A percentile compares a stretch with the other conserved stretches of the same genome.
phyloP scores from a whole-genome alignment of 2,113 vertebrate species.

The Ivindomyrus marchei region DNA sequence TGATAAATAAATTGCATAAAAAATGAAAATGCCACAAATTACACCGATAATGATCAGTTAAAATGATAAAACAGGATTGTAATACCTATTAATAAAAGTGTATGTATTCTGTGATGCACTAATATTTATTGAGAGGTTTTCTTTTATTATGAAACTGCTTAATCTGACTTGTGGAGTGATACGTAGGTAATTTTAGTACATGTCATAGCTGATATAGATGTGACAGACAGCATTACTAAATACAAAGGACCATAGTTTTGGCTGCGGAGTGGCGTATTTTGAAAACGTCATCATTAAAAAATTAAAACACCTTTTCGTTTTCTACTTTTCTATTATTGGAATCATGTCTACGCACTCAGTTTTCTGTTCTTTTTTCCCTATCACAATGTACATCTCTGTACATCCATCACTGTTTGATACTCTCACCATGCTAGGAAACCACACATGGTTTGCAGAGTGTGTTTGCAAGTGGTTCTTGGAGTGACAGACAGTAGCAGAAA shows the following conservation, averaged over 20 bases:
- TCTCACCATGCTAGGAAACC: not conserved
- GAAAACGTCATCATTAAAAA: not conserved
- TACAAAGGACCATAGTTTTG: not conserved
- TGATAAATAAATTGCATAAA: not conserved
- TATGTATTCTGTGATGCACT: not conserved
- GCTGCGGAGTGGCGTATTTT: not conserved
- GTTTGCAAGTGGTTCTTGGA: not conserved
- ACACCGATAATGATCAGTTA: not conserved
- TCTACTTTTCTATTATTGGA: not conserved
- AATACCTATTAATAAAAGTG: not conserved
- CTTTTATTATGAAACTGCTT: not conserved
- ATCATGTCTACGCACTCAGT: not conserved
- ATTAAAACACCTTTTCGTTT: conserved; percentile 1
- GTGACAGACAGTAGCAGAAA: not conserved
- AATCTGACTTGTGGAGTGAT: not conserved
- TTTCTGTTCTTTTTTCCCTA: not conserved
- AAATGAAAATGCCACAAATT: not conserved
- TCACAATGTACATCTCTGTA: not conserved
- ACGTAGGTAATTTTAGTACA: not conserved
- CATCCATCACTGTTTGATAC: not conserved
- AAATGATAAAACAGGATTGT: not conserved
- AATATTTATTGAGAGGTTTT: not conserved
- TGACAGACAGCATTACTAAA: not conserved
- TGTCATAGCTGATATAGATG: not conserved
- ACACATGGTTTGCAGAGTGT: not conserved